These are phyloP conservation scores for Epirrhoe alternata DNA, from an alignment of 2,888 invertebrate genomes.

Conservation along the genomic window DNA sequence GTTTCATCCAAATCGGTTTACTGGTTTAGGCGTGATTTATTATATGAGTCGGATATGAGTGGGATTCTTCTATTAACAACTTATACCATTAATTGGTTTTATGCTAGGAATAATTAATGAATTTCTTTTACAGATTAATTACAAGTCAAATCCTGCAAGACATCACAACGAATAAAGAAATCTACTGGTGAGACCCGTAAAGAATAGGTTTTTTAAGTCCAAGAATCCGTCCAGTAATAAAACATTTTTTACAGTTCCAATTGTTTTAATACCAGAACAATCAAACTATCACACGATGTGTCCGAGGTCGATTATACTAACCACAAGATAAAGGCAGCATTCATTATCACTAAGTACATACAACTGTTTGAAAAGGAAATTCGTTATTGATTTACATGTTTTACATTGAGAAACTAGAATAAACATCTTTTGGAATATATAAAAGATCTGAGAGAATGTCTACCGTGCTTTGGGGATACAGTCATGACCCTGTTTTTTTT, in stretches of 20 bases:
- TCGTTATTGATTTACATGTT: not conserved
- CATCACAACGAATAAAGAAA: constrained; percentile 87
- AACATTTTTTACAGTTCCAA: constrained; percentile 39
- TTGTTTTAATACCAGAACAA: constrained; percentile 60
- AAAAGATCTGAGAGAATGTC: too few species aligned
- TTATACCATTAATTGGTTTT: not conserved
- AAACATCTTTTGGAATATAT: too few species aligned
- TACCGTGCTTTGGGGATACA: too few species aligned
- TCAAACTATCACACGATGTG: constrained; percentile 60
- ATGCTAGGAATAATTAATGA: not conserved
- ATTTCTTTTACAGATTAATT: constrained; percentile 78
- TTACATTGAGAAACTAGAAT: too few species aligned
- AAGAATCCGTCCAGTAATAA: constrained; percentile 36
- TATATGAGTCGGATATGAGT: too few species aligned
- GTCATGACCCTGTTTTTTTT: too few species aligned
- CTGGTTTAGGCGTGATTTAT: too few species aligned
- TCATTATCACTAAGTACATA: constrained; percentile 40
- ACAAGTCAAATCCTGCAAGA: constrained; percentile 87
- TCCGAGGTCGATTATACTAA: constrained; percentile 49
- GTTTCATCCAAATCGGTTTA: too few species aligned
- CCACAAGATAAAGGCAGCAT: constrained; percentile 55
- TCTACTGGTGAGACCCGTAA: constrained; percentile 86
- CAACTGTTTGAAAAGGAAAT: constrained; percentile 3
- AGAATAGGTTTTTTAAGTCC: not conserved
- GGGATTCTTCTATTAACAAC: too few species aligned